These are phyloP conservation scores for Sebastiscus albofasciatus DNA, from an alignment of 2,797 vertebrate genomes.

Conservation along the genomic window DNA sequence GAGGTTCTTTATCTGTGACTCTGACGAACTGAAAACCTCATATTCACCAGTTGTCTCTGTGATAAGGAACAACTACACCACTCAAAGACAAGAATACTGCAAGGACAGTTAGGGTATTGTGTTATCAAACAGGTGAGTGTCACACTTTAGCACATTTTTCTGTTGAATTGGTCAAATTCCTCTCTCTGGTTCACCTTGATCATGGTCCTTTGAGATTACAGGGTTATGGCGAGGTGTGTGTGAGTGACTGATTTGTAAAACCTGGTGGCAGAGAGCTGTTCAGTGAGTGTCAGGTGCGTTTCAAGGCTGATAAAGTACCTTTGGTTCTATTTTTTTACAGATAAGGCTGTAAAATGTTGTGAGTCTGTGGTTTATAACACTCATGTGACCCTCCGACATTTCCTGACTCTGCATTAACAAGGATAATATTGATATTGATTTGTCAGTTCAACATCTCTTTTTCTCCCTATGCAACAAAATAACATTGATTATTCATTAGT, in stretches of 20 bases:
- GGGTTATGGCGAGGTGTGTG: not conserved
- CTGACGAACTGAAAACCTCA: not conserved
- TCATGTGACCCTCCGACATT: not conserved
- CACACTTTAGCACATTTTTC: not conserved
- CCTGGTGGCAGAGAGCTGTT: not conserved
- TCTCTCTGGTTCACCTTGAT: conserved; percentile 7
- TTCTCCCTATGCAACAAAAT: not conserved
- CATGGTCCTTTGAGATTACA: conserved; percentile 32
- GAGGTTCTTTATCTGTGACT: not conserved
- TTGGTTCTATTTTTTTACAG: conserved; percentile 38
- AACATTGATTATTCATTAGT: not conserved
- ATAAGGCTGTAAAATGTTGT: conserved; percentile 43
- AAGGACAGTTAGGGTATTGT: not conserved
- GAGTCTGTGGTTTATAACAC: not conserved
- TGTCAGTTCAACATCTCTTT: not conserved
- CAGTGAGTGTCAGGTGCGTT: not conserved
- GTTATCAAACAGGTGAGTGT: not conserved
- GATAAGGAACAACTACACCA: not conserved
- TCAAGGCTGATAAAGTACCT: conserved; percentile 36
- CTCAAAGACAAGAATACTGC: not conserved
- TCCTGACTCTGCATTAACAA: not conserved
- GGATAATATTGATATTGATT: not conserved
- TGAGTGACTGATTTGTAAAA: not conserved
- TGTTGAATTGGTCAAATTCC: conserved; percentile 44
- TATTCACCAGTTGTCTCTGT: not conserved